phyloP scores from a whole-genome alignment of 2,888 invertebrate genomes.

The Rotaria sp. region DNA sequence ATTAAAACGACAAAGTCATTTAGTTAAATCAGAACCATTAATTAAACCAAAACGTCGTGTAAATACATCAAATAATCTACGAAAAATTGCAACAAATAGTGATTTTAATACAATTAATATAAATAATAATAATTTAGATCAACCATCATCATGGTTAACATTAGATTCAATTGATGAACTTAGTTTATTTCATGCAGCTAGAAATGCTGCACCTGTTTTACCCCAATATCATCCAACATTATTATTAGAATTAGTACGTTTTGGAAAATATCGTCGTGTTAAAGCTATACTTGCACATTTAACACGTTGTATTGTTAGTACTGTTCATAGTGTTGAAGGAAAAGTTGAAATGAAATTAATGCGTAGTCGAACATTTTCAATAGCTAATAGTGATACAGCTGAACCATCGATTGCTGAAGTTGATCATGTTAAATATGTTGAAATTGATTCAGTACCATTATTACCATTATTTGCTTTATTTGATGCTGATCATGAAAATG shows the following conservation, averaged over 20 bases:
- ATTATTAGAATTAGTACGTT: slow-evolving; percentile 91
- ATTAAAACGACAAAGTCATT: not conserved
- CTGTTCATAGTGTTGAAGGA: slow-evolving; percentile 30
- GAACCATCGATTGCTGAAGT: slow-evolving; percentile 62
- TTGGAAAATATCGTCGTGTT: slow-evolving; percentile 88
- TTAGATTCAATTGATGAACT: slow-evolving; percentile 34
- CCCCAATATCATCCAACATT: slow-evolving; percentile 94
- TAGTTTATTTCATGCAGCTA: slow-evolving; percentile 30
- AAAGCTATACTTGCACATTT: slow-evolving; percentile 94
- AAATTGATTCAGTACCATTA: slow-evolving; percentile 93
- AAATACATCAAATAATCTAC: not conserved
- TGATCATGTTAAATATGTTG: slow-evolving; percentile 80
- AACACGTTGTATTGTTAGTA: slow-evolving; percentile 63
- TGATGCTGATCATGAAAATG: slow-evolving; percentile 68
- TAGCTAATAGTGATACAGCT: not conserved
- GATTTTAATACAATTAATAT: not conserved
- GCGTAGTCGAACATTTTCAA: slow-evolving; percentile 35
- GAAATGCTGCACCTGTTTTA: slow-evolving; percentile 26
- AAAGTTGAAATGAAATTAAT: slow-evolving; percentile 28
- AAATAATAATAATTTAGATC: not conserved
- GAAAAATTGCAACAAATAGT: not conserved
- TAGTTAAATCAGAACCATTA: not conserved
- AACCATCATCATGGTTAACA: slow-evolving; percentile 14
- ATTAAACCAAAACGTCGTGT: not conserved
- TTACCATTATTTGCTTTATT: slow-evolving; percentile 89